A percentile compares a stretch with the other conserved stretches of the same genome.
Conservation (phyloP, 1,140 invertebrate species). For the Chironomus striatipennis region DNA sequence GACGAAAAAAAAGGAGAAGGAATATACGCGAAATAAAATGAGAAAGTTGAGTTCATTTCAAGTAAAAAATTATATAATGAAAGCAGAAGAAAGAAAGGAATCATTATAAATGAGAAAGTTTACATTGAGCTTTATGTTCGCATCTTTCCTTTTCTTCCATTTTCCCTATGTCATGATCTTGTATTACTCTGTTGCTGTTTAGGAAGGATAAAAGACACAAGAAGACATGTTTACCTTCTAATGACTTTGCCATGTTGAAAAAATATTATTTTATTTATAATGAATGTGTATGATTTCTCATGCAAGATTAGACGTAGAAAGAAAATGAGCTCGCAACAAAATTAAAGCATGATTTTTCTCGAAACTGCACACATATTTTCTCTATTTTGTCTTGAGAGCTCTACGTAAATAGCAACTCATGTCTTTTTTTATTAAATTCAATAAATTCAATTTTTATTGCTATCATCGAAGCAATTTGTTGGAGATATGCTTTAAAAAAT, state of each 20-base stretch:
- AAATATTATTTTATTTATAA: too few relatives aligned
- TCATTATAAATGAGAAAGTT: background rate
- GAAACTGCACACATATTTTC: background rate
- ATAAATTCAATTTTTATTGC: too few relatives aligned
- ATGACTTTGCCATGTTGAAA: too few relatives aligned
- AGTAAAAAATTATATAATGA: background rate
- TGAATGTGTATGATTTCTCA: background rate
- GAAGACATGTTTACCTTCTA: too few relatives aligned
- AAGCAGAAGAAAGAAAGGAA: background rate
- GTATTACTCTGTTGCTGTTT: too few relatives aligned
- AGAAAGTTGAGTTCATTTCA: background rate
- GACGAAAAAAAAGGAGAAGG: background rate
- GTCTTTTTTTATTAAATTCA: too few relatives aligned
- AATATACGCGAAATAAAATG: background rate
- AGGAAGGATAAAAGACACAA: too few relatives aligned
- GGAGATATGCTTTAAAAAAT: too few relatives aligned
- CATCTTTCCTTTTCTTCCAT: background rate
- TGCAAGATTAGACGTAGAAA: background rate
- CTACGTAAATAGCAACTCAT: too few relatives aligned
- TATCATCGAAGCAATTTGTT: too few relatives aligned
- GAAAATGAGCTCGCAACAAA: background rate
- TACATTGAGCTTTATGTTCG: conserved; percentile 7
- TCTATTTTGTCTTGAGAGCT: background rate
- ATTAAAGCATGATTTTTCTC: background rate
- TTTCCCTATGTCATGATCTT: too few relatives aligned